A percentile compares a stretch with the other conserved stretches of the same genome.
Conservation (phyloP, 2,888 invertebrate species). For the Melieria crassipennis region DNA sequence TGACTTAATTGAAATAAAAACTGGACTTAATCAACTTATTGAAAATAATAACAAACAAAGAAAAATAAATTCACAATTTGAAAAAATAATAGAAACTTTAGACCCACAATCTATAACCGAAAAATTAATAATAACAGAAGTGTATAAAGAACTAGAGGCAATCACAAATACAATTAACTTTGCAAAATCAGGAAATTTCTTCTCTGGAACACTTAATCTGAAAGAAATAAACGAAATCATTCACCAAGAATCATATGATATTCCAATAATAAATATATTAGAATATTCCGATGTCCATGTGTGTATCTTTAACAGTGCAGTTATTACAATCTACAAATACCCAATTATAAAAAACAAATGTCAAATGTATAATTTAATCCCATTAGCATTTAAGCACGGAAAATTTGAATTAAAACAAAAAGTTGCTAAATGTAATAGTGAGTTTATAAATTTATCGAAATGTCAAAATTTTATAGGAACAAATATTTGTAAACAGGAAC, state of each 20-base stretch:
- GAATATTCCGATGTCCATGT: conserved; percentile 21
- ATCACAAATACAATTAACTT: neutral
- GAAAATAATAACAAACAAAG: conserved; percentile 33
- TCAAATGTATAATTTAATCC: no score
- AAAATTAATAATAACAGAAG: conserved; percentile 19
- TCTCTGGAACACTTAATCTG: neutral
- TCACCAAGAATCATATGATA: conserved; percentile 7
- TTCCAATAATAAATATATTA: conserved; percentile 22
- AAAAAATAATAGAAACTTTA: conserved; percentile 26
- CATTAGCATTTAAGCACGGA: neutral
- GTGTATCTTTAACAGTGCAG: conserved; percentile 7
- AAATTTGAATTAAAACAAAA: conserved; percentile 13
- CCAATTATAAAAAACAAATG: no score
- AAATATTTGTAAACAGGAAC: conserved; percentile 23
- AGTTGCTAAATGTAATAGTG: conserved; percentile 9
- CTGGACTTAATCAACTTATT: conserved; percentile 29
- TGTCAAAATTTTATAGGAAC: conserved; percentile 14
- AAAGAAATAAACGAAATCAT: conserved; percentile 15
- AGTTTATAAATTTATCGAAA: conserved; percentile 5
- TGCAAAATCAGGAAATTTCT: no score
- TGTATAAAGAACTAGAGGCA: conserved; percentile 21
- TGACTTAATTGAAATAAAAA: conserved; percentile 30
- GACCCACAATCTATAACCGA: conserved; percentile 11
- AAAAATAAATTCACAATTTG: conserved; percentile 24
- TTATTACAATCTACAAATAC: neutral